These are phyloP conservation scores for Crematogaster levior DNA, from an alignment of 2,888 invertebrate genomes.

Conservation along the genomic window DNA sequence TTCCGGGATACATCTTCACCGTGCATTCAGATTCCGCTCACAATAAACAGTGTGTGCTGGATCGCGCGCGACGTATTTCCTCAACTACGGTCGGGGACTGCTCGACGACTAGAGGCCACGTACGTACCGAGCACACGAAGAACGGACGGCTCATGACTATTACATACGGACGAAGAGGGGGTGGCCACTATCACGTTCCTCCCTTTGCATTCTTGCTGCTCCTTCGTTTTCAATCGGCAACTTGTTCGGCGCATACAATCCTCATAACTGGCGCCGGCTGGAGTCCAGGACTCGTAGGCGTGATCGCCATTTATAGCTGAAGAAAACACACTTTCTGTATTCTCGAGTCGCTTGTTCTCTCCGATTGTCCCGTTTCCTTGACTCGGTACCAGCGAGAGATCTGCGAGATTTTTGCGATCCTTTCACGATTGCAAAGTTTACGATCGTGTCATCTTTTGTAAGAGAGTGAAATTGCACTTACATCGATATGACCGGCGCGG, in stretches of 20 bases:
- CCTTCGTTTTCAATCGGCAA: slow-evolving; percentile 80
- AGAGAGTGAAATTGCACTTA: neutral
- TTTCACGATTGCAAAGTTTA: slow-evolving; percentile 15
- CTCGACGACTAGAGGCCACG: slow-evolving; percentile 69
- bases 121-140: slow-evolving; percentile 9
- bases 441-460: slow-evolving; percentile 3
- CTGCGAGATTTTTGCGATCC: slow-evolving; percentile 15
- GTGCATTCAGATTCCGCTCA: slow-evolving; percentile 60
- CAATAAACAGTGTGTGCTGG: neutral
- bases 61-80: slow-evolving; percentile 50
- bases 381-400: neutral
- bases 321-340: slow-evolving; percentile 59
- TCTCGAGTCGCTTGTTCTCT: slow-evolving; percentile 26
- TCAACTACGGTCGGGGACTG: slow-evolving; percentile 47
- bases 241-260: slow-evolving; percentile 74
- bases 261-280: slow-evolving; percentile 70
- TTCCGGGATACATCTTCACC: slow-evolving; percentile 64
- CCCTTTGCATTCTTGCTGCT: slow-evolving; percentile 81
- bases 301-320: slow-evolving; percentile 63
- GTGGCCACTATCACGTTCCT: slow-evolving; percentile 80
- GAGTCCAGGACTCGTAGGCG: slow-evolving; percentile 66
- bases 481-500: neutral
- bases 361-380: slow-evolving; percentile 39
- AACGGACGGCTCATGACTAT: slow-evolving; percentile 42
- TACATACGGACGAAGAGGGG: slow-evolving; percentile 68